Percentiles rank a stretch among this genome's conserved stretches.
Evolutionary conservation across 2,797 vertebrate species (phyloP).

Genomic region (Babyrousa celebensis): DNA sequence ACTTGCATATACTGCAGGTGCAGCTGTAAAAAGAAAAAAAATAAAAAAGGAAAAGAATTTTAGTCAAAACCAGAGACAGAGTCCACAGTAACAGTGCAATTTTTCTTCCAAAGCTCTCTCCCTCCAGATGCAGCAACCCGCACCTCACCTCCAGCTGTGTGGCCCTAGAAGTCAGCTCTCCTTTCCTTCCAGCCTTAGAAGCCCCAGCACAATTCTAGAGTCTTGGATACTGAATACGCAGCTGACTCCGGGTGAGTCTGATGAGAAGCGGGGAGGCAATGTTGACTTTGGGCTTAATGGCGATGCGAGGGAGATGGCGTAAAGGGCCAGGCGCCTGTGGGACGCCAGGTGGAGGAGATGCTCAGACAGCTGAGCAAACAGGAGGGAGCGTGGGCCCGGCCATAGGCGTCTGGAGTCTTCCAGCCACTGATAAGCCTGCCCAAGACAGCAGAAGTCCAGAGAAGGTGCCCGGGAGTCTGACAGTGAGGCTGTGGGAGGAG

Average conservation of each 20-base stretch:
- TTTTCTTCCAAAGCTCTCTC: not conserved
- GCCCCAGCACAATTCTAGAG: not conserved
- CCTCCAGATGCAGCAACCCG: not conserved
- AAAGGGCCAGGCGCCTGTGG: not conserved
- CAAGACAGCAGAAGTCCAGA: not conserved
- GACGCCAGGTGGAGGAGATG: not conserved
- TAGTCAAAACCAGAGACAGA: not conserved
- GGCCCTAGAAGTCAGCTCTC: not conserved
- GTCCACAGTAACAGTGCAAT: not conserved
- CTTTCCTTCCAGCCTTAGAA: not conserved
- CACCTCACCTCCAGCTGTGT: not conserved
- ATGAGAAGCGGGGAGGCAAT: not conserved
- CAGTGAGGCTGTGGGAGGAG: not conserved
- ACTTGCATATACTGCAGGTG: too few species aligned
- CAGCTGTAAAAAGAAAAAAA: too few species aligned
- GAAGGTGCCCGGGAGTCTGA: not conserved
- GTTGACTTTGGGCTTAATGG: not conserved
- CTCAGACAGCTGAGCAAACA: not conserved
- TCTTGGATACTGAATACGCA: not conserved
- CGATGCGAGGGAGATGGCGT: not conserved
- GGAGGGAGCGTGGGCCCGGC: not conserved
- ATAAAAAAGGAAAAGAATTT: not conserved
- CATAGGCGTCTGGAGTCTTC: not conserved
- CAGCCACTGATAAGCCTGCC: not conserved
- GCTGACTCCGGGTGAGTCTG: not conserved